Evolutionary conservation across 1,140 invertebrate genomes (phyloP).

Genomic region (Ostrea edulis): DNA sequence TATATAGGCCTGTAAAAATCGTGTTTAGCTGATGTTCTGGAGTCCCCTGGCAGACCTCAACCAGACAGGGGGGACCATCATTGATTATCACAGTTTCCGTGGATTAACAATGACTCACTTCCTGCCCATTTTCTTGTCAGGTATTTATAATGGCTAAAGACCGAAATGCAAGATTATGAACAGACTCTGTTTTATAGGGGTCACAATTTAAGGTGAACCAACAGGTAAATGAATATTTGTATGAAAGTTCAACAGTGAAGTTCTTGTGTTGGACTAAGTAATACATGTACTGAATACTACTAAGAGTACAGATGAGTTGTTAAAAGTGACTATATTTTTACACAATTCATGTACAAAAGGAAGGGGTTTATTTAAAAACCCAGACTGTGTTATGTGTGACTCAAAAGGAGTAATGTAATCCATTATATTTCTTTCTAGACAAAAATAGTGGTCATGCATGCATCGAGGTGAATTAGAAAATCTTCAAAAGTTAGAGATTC

Average conservation of each 20-base stretch:
- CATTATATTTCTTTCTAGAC: neutral
- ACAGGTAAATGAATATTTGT: neutral
- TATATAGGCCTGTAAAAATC: too few species aligned
- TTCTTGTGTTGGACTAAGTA: neutral
- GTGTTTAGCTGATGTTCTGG: too few species aligned
- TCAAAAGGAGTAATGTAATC: neutral
- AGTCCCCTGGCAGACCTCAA: neutral
- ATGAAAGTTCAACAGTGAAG: neutral
- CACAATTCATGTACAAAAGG: neutral
- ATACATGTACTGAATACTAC: neutral
- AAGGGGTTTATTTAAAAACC: neutral
- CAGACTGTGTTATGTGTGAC: neutral
- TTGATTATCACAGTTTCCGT: neutral
- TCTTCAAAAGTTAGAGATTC: neutral
- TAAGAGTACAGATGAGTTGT: neutral
- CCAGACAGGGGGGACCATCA: neutral
- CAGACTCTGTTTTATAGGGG: neutral
- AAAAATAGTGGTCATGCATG: neutral
- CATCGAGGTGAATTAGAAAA: neutral
- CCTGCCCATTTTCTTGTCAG: neutral
- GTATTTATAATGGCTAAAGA: neutral
- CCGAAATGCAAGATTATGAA: too few species aligned
- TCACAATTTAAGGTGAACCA: neutral
- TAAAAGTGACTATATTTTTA: neutral
- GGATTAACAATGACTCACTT: constrained; percentile 8